Evolutionary conservation across 2,113 vertebrate species (phyloP).

Genomic region (Boleophthalmus pectinirostris): DNA sequence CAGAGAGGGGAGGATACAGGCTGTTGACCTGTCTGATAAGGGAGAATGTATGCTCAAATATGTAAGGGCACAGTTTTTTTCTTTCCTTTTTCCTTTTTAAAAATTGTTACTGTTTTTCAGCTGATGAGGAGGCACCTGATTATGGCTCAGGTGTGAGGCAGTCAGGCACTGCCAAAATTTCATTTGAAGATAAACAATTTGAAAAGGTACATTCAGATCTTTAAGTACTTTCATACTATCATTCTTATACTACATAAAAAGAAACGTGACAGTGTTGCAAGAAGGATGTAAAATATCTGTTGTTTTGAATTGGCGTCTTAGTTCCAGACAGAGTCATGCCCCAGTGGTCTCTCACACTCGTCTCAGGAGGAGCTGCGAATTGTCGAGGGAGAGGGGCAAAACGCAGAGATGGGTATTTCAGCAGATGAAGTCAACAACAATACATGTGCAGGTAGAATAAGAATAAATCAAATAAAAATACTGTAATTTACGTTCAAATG

Average conservation of each 20-base stretch:
- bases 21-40: not conserved
- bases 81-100: not conserved
- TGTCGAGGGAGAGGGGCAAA: slow-evolving; percentile 95
- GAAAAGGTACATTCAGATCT: slow-evolving; percentile 83
- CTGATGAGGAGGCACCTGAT: slow-evolving; percentile 96
- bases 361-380: slow-evolving; percentile 96
- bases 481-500: not conserved
- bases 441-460: slow-evolving; percentile 84
- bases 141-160: slow-evolving; percentile 95
- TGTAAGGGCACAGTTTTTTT: too few species aligned
- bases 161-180: slow-evolving; percentile 94
- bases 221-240: not conserved
- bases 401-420: slow-evolving; percentile 80
- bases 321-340: slow-evolving; percentile 92
- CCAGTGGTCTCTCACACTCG: slow-evolving; percentile 82
- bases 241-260: not conserved
- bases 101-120: slow-evolving; percentile 64
- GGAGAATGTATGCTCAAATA: too few species aligned
- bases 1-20: too few species aligned
- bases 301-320: slow-evolving; percentile 50
- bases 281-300: not conserved
- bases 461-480: not conserved
- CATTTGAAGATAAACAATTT: slow-evolving; percentile 96
- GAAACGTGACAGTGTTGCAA: not conserved
- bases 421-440: slow-evolving; percentile 98